Evolutionary conservation across 2,888 invertebrate species (phyloP).

Genomic region (Drosophila cyrtoloma): DNA sequence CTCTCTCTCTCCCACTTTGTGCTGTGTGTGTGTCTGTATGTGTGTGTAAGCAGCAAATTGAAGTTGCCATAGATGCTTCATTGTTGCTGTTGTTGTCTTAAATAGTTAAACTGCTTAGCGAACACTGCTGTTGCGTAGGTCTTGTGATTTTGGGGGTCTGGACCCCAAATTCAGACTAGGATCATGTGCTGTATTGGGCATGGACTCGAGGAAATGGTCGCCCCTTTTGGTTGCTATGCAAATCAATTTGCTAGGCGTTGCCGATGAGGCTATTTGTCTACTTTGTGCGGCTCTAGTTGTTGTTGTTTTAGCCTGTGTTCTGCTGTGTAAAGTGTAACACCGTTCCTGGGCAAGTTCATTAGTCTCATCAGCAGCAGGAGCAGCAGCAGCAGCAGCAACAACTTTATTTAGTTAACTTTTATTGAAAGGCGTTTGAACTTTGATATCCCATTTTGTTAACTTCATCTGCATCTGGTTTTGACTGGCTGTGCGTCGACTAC

Average conservation of each 20-base stretch:
- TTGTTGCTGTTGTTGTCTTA: conserved; percentile 66
- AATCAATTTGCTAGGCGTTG: conserved; percentile 65
- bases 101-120: conserved; percentile 81
- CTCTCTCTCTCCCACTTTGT: conserved; percentile 7
- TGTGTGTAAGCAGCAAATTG: conserved; percentile 45
- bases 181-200: conserved; percentile 35
- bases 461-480: conserved; percentile 44
- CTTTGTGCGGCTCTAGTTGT: conserved; percentile 34
- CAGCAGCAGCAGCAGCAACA: conserved; percentile 19
- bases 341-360: conserved; percentile 65
- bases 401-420: conserved; percentile 74
- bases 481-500: conserved; percentile 13
- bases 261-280: conserved; percentile 57
- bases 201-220: conserved; percentile 11
- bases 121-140: conserved; percentile 29
- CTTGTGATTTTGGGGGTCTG: conserved; percentile 43
- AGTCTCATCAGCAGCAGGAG: conserved; percentile 55
- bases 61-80: conserved; percentile 69
- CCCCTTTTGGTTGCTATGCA: conserved; percentile 70
- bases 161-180: conserved; percentile 22
- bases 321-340: conserved; percentile 32
- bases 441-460: conserved; percentile 64
- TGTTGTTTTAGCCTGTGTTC: conserved; percentile 20
- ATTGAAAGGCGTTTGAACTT: conserved; percentile 74
- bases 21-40: background rate